These are phyloP conservation scores for Arnoldichthys spilopterus DNA, from an alignment of 2,797 vertebrate genomes.

Conservation along the genomic window DNA sequence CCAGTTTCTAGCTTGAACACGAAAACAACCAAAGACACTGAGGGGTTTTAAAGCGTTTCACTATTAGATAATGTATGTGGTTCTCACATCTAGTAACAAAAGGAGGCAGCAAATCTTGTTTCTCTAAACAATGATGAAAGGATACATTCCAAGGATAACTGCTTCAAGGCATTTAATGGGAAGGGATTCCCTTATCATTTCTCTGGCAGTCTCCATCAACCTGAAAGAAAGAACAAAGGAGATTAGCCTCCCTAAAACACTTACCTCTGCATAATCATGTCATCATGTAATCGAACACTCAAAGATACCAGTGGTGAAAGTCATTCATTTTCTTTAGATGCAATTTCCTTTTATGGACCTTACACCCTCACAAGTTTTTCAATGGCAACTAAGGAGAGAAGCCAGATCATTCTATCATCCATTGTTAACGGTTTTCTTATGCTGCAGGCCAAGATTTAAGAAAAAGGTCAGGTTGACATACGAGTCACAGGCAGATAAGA, in stretches of 20 bases:
- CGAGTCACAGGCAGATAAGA: not conserved
- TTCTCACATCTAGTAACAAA: not conserved
- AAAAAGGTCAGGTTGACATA: not conserved
- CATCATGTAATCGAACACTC: not conserved
- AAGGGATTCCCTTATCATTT: conserved; percentile 96
- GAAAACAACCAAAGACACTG: too few species aligned
- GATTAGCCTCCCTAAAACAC: not conserved
- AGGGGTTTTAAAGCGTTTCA: too few species aligned
- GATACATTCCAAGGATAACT: conserved; percentile 98
- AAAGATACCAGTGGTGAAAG: conserved; percentile 1
- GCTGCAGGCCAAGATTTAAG: not conserved
- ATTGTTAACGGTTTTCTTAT: not conserved
- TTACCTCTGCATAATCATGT: not conserved
- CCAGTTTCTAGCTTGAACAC: too few species aligned
- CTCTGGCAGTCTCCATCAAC: conserved; percentile 95
- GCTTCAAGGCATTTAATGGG: conserved; percentile 99
- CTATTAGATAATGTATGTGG: too few species aligned
- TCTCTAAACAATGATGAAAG: conserved; percentile 68
- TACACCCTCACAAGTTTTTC: not conserved
- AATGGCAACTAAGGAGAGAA: not conserved
- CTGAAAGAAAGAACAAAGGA: conserved; percentile 68
- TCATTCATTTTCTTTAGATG: not conserved
- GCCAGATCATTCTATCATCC: not conserved
- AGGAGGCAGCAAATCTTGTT: not conserved
- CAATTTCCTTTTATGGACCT: not conserved